Conservation (phyloP, 2,797 vertebrate genomes). For the Bovichtus variegatus region DNA sequence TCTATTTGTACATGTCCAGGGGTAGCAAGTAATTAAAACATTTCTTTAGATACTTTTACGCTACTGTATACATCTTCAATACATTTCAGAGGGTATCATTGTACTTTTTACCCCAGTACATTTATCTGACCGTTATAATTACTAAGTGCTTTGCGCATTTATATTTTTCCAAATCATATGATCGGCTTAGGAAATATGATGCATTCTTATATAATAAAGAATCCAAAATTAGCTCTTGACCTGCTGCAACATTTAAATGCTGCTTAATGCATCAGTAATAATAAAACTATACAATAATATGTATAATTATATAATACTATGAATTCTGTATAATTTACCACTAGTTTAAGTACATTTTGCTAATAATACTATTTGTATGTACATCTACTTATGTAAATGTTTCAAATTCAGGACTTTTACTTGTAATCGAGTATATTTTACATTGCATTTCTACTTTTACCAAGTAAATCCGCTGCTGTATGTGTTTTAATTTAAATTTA, state of each 20-base stretch:
- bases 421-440: neutral
- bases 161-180: neutral
- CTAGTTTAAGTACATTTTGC: neutral
- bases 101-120: neutral
- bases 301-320: neutral
- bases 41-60: neutral
- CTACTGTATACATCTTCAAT: neutral
- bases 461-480: neutral
- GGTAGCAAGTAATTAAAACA: neutral
- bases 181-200: neutral
- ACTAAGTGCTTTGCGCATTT: neutral
- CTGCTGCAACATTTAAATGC: neutral
- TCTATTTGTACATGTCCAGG: neutral
- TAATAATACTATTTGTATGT: neutral
- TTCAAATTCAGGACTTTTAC: neutral
- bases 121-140: neutral
- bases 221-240: neutral
- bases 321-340: neutral
- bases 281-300: slow-evolving; percentile 1
- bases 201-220: neutral
- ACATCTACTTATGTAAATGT: no score
- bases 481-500: no score
- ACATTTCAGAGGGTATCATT: neutral
- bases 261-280: neutral
- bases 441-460: neutral